A percentile compares a stretch with the other conserved stretches of the same genome.
phyloP scores from a whole-genome alignment of 1,140 invertebrate genomes.

The Neoseiulus cucumeris region DNA sequence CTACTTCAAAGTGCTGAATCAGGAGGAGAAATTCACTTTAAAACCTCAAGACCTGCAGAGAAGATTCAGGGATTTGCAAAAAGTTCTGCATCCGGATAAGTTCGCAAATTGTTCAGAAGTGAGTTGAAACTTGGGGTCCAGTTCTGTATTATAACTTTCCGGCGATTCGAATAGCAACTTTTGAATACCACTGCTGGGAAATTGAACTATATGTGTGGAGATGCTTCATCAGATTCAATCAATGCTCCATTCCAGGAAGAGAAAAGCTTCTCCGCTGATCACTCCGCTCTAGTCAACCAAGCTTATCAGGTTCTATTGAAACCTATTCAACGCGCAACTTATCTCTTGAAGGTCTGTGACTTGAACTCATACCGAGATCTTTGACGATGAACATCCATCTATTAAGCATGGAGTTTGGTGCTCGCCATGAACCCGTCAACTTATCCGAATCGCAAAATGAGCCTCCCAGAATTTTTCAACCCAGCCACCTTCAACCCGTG shows the following conservation, averaged over 20 bases:
- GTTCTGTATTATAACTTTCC: too few species aligned
- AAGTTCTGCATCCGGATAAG: background rate
- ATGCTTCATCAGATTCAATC: too few species aligned
- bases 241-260: background rate
- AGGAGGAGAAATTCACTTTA: background rate
- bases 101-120: background rate
- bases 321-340: background rate
- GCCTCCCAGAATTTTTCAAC: too few species aligned
- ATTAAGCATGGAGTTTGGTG: too few species aligned
- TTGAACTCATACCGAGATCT: too few species aligned
- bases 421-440: too few species aligned
- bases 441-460: too few species aligned
- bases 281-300: background rate
- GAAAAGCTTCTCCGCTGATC: background rate
- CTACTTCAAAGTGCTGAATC: background rate
- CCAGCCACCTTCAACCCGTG: too few species aligned
- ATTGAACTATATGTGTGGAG: too few species aligned
- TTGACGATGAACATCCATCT: too few species aligned
- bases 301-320: background rate
- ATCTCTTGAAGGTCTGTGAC: background rate
- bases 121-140: background rate
- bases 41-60: background rate
- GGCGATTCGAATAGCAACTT: too few species aligned
- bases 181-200: too few species aligned
- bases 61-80: background rate